Percentiles rank a stretch among this genome's conserved stretches.
Conservation (phyloP, 2,888 invertebrate species). For the Drosophila neotestacea region DNA sequence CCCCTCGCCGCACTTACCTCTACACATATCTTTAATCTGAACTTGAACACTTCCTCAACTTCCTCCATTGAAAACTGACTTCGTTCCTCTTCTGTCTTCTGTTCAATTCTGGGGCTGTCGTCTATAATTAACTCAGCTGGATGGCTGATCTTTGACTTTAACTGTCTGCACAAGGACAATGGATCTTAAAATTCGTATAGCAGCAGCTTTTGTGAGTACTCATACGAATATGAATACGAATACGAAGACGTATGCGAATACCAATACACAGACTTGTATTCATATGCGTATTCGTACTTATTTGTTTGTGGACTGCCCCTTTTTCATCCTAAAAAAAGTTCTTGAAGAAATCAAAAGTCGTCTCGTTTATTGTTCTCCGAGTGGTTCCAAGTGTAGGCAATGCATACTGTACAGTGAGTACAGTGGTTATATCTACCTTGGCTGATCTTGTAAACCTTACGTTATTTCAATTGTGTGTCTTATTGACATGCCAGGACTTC, state of each 20-base stretch:
- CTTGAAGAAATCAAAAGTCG: constrained; percentile 74
- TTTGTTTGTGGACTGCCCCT: constrained; percentile 40
- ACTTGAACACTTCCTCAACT: constrained; percentile 54
- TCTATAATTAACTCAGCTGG: constrained; percentile 79
- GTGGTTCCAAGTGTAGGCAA: constrained; percentile 58
- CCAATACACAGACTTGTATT: background rate
- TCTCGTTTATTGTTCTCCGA: constrained; percentile 41
- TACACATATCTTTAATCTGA: constrained; percentile 16
- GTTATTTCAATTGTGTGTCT: constrained; percentile 70
- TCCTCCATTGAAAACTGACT: constrained; percentile 8
- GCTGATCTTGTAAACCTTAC: constrained; percentile 70
- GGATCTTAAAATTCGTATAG: constrained; percentile 31
- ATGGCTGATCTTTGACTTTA: constrained; percentile 79
- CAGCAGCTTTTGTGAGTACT: constrained; percentile 62
- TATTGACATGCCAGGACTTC: constrained; percentile 71
- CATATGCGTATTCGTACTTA: constrained; percentile 14
- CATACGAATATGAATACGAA: constrained; percentile 17
- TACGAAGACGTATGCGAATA: background rate
- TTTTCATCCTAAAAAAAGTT: constrained; percentile 37
- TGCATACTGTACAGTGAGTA: constrained; percentile 20
- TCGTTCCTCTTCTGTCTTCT: constrained; percentile 36
- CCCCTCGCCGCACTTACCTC: constrained; percentile 6
- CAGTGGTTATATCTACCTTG: constrained; percentile 54
- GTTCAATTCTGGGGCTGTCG: constrained; percentile 51
- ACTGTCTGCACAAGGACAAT: constrained; percentile 77